Evolutionary conservation across 2,888 invertebrate genomes (phyloP).

Genomic region (Pseudococcus longispinus): DNA sequence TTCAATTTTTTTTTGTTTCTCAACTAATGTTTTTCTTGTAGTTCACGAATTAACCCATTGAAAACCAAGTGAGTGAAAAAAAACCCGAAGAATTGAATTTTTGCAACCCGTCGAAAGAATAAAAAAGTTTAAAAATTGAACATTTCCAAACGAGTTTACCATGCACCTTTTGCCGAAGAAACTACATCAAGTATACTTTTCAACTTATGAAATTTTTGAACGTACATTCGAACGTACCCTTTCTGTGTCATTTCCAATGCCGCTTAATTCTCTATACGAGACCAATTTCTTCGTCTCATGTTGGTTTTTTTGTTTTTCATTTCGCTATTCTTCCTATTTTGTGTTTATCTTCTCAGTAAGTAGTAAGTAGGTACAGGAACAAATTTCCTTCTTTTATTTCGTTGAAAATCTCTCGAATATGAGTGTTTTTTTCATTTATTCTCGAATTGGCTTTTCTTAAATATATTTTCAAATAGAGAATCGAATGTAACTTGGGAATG

Average conservation of each 20-base stretch:
- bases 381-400: conserved; percentile 36
- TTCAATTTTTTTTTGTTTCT: too few relatives aligned
- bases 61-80: too few relatives aligned
- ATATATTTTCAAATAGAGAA: conserved; percentile 20
- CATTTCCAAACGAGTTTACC: background rate
- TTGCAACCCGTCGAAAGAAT: background rate
- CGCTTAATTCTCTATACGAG: background rate
- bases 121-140: conserved; percentile 25
- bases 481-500: background rate
- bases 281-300: conserved; percentile 45
- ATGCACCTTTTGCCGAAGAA: background rate
- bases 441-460: conserved; percentile 33
- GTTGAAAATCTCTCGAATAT: background rate
- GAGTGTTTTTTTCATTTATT: background rate
- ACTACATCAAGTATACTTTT: background rate
- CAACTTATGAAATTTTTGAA: conserved; percentile 30
- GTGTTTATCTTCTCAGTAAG: conserved; percentile 25
- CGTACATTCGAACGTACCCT: conserved; percentile 14
- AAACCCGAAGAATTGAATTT: background rate
- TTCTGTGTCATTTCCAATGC: conserved; percentile 44
- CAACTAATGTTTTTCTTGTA: too few relatives aligned
- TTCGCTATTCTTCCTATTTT: background rate
- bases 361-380: background rate
- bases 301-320: conserved; percentile 21
- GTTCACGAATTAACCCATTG: too few relatives aligned